Evolutionary conservation across 1,140 invertebrate species (phyloP).

Genomic region (Aradophagus sp.): DNA sequence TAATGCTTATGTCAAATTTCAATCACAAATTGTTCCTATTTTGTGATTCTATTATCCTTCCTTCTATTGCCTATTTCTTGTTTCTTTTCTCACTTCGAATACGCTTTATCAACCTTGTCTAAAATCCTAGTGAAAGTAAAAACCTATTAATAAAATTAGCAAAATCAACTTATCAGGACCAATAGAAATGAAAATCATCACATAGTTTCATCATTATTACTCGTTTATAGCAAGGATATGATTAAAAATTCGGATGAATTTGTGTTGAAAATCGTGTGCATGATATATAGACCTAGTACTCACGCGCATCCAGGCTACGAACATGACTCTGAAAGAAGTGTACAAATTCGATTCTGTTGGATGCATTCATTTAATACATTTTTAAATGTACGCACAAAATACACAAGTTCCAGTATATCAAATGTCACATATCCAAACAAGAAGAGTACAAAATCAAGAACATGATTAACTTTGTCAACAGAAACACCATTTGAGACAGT

Average conservation of each 20-base stretch:
- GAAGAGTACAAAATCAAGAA: too few species aligned
- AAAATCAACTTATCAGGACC: too few species aligned
- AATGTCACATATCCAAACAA: too few species aligned
- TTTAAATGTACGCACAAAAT: too few species aligned
- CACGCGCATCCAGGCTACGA: constrained; percentile 56
- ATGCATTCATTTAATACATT: constrained; percentile 21
- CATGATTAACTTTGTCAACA: too few species aligned
- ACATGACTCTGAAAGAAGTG: constrained; percentile 51
- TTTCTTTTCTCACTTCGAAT: constrained; percentile 42
- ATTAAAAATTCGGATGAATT: constrained; percentile 25
- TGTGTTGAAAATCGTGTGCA: constrained; percentile 12
- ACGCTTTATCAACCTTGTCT: constrained; percentile 48
- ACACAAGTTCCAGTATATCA: too few species aligned
- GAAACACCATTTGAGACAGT: too few species aligned
- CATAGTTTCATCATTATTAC: too few species aligned
- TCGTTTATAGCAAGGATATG: too few species aligned
- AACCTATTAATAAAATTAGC: constrained; percentile 75
- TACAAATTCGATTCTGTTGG: constrained; percentile 19
- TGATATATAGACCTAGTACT: constrained; percentile 53
- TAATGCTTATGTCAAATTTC: too few species aligned
- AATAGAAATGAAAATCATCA: too few species aligned
- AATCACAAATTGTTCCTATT: too few species aligned
- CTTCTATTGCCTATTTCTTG: constrained; percentile 36
- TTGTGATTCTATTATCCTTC: constrained; percentile 71
- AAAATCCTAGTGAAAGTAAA: constrained; percentile 73